phyloP scores from a whole-genome alignment of 2,113 vertebrate species.

The Meleagris gallopavo region DNA sequence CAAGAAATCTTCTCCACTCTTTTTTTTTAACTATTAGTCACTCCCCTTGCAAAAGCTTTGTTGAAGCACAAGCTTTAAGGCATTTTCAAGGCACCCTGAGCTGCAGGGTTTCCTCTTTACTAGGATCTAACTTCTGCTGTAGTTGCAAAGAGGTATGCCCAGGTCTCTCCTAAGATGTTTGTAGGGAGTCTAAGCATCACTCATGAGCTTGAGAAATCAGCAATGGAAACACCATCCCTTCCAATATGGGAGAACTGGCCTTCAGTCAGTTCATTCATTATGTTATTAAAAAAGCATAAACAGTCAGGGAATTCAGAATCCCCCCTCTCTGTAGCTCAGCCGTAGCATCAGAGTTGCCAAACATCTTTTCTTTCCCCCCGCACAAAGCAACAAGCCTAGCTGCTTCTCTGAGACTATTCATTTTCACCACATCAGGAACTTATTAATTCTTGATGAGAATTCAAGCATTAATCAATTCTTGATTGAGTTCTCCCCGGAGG shows the following conservation, averaged over 20 bases:
- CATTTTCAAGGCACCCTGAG: not conserved
- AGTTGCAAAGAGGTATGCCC: not conserved
- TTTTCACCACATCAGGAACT: conserved; percentile 68
- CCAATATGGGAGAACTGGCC: not conserved
- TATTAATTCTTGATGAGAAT: conserved; percentile 74
- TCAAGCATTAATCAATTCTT: conserved; percentile 70
- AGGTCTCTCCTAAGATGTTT: fast-evolving
- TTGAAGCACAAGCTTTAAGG: not conserved
- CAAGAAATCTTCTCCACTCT: not conserved
- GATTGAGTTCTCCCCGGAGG: conserved; percentile 59
- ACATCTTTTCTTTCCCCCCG: fast-evolving
- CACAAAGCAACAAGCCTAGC: conserved; percentile 43
- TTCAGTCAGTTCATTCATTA: not conserved
- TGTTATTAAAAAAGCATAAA: not conserved
- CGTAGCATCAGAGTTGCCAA: not conserved
- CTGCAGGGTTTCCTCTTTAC: not conserved
- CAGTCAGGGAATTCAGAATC: not conserved
- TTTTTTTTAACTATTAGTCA: not conserved
- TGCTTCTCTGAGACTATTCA: conserved; percentile 51
- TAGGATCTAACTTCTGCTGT: not conserved
- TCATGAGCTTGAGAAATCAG: not conserved
- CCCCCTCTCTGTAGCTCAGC: not conserved
- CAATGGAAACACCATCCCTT: fast-evolving
- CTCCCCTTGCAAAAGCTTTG: not conserved
- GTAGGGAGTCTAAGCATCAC: fast-evolving